Evolutionary conservation across 2,888 invertebrate genomes (phyloP).

Genomic region (Calephelis perditalis): DNA sequence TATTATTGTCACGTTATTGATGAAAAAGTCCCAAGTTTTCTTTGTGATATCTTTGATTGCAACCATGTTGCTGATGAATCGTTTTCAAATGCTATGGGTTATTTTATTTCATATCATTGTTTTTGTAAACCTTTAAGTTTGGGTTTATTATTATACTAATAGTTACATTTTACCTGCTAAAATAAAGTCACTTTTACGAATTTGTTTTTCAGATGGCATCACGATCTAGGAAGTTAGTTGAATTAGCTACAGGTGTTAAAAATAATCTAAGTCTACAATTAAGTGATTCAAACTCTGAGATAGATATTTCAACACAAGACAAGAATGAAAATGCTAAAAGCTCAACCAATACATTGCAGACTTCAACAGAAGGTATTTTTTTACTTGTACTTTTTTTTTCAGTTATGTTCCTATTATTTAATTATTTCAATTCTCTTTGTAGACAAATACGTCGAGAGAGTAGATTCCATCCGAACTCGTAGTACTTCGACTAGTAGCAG

Average conservation of each 20-base stretch:
- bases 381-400: slow-evolving; percentile 10
- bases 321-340: slow-evolving; percentile 15
- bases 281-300: slow-evolving; percentile 17
- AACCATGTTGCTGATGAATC: slow-evolving; percentile 23
- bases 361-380: slow-evolving; percentile 12
- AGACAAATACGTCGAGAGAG: slow-evolving; percentile 8
- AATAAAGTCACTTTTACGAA: slow-evolving; percentile 13
- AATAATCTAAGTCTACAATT: slow-evolving; percentile 17
- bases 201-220: slow-evolving; percentile 20
- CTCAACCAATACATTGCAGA: slow-evolving; percentile 11
- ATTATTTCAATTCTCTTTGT: slow-evolving; percentile 14
- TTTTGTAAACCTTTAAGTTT: too few relatives aligned
- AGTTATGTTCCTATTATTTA: background rate
- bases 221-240: slow-evolving; percentile 18
- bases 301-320: slow-evolving; percentile 16
- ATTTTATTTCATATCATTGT: background rate
- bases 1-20: slow-evolving; percentile 24
- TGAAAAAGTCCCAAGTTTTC: slow-evolving; percentile 17
- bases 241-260: slow-evolving; percentile 19
- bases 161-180: too few relatives aligned
- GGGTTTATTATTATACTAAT: too few relatives aligned
- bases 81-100: slow-evolving; percentile 18
- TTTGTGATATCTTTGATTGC: slow-evolving; percentile 22
- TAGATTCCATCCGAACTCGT: background rate
- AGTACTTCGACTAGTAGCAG: slow-evolving; percentile 7